Evolutionary conservation across 1,140 invertebrate species (phyloP), one percentile per base, ranked within the genome.

Genomic region (Solenopsis fugax): DNA sequence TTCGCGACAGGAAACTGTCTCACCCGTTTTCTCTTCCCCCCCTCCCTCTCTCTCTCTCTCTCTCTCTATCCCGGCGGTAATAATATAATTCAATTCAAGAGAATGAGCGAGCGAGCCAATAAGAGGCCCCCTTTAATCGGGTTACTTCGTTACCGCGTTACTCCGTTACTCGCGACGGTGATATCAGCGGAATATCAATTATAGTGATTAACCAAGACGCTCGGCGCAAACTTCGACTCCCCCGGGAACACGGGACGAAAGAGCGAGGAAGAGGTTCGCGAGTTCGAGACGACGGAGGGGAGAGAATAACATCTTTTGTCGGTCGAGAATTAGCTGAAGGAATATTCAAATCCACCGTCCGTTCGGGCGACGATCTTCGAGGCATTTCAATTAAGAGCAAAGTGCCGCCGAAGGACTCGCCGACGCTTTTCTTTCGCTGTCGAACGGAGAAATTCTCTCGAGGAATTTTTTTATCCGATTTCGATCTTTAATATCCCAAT

Each of bases 121-220:
- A 94, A 95, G 94, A 93, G 92, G 90, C 92, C 93, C 88, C 92
- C 93, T 95, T 95, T 93, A 94, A 94, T 95, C 92, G 91, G 72
- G 91, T 95, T 95, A 95, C 93, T 94, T 95, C 94, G 93, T 95
- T 95, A 95, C 91, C 90, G 87, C 88, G 89, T 93, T 94, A 92
- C 91, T 93, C 92, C 93, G 93, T 94, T 94, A 94, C 93, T 90
- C 90, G 89, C 90, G 87, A 91, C 93, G 93, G 94, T 95, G 95
- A 95, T 95, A 95, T 95, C 95, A 94, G 90, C 92, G 93, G 95
- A 95, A 95, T 95, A 95, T 95, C 95, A 95, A 95, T 95, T 95
- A 95, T 95, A 94, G 94, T 95, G 94, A 95, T 95, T 95, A 95
- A 95, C 94, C 90, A 92, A 94, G 95, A 95, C 94, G 93, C 92